A percentile compares a stretch with the other conserved stretches of the same genome.
Evolutionary conservation across 1,140 invertebrate genomes (phyloP).

Genomic region (Mesaphorura yosii): DNA sequence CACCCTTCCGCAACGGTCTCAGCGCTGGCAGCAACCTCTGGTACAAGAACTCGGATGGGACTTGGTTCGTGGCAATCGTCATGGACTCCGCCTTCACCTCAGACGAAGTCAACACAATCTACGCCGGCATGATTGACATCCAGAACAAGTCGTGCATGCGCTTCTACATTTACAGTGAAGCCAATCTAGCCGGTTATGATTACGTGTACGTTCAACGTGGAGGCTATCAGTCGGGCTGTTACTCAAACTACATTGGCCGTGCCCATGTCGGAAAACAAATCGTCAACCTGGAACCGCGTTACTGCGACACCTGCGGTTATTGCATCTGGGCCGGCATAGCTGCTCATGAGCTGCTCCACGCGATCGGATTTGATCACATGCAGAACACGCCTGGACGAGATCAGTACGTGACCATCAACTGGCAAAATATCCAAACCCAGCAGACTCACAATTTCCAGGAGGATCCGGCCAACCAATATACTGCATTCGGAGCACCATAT

Average conservation of each 20-base stretch:
- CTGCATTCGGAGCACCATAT: constrained; percentile 32
- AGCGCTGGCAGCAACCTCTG: background rate
- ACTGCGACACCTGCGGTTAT: background rate
- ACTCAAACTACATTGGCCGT: background rate
- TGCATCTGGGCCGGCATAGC: constrained; percentile 48
- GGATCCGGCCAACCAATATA: constrained; percentile 30
- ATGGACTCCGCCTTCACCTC: background rate
- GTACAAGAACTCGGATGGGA: background rate
- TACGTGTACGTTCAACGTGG: constrained; percentile 1
- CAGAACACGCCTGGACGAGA: constrained; percentile 56
- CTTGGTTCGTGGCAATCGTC: background rate
- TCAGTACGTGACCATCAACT: constrained; percentile 48
- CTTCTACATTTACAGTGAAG: constrained; percentile 4
- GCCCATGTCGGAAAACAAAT: background rate
- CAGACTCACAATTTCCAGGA: background rate
- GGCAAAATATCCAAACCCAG: constrained; percentile 47
- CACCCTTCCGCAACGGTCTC: constrained; percentile 1
- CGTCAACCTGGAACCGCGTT: constrained; percentile 1
- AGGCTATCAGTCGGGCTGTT: background rate
- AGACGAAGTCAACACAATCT: background rate
- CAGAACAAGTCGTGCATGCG: background rate
- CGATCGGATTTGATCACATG: constrained; percentile 55
- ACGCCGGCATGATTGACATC: constrained; percentile 7
- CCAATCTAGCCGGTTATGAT: background rate
- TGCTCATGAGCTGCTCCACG: constrained; percentile 54